Evolutionary conservation across 53 echinoderm and acorn worm genomes (phyloP), one percentile per base, ranked within the genome.

Genomic region (Antedon mediterranea): DNA sequence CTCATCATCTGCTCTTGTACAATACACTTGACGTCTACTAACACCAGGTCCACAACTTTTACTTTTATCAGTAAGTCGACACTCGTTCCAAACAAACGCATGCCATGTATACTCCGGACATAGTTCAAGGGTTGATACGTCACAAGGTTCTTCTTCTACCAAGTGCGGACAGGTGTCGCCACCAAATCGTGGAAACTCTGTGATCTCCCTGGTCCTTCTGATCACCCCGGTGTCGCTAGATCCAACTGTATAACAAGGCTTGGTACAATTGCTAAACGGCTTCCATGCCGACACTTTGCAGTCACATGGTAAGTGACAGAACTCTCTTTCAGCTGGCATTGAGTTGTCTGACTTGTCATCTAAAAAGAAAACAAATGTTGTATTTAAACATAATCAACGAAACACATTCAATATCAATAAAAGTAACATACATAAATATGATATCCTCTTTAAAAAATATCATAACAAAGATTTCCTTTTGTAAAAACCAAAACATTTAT

Each of bases 301-400:
- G 75, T 98, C 85, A 72, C 98, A 98, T 0, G 98, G 90, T 14
- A 98, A 72, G 14, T 93, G 78, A 43, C 98, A 98, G 79, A 86
- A 31, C 77, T 89, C 89, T 32, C 44, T 82, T 28, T 28, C 79
- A 31, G 37, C 41, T 32, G 70, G 89, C 79, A 20, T 81, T 28
- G 71, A 75, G 77, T 74, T 87, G 14, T 43, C 81, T 0, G 82
- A 11, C 15, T 57, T 15, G 23, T 57, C 57, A 57, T 57, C 57
- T 57, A 18, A 57, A 57, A 57, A 3, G 23, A 57, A 57, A 18
- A 57, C 23, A 57, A n/a, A n/a, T n/a, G n/a, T n/a, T n/a, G n/a
- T n/a, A n/a, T n/a, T n/a, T n/a, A n/a, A n/a, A n/a, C n/a, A n/a
- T n/a, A n/a, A n/a, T n/a, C n/a, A n/a, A n/a, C n/a, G n/a, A n/a